phyloP scores from a whole-genome alignment of 2,888 invertebrate genomes.

The Trissonchulus latispiculum region DNA sequence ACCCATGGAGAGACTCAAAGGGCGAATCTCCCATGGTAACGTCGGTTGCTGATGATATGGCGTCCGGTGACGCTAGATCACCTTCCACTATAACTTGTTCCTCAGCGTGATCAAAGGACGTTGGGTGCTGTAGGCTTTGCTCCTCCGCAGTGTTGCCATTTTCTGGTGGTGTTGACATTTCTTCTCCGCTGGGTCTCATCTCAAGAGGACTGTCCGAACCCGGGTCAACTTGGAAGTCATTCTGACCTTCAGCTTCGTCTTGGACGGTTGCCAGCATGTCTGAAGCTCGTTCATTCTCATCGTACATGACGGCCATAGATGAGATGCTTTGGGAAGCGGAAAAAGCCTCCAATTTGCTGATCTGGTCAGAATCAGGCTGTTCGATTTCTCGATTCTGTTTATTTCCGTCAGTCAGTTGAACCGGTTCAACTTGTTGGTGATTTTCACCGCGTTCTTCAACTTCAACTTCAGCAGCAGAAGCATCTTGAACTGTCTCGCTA shows the following conservation, averaged over 20 bases:
- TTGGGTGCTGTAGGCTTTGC: neutral
- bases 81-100: neutral
- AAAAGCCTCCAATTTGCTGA: too few relatives aligned
- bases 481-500: too few relatives aligned
- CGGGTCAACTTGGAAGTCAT: too few relatives aligned
- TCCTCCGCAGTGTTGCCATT: neutral
- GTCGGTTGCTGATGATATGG: neutral
- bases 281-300: neutral
- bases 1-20: neutral
- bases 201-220: neutral
- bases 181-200: neutral
- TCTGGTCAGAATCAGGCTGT: too few relatives aligned
- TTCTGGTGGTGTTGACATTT: too few relatives aligned
- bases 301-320: neutral
- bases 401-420: too few relatives aligned
- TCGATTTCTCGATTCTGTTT: too few relatives aligned
- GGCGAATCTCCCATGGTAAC: neutral
- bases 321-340: neutral
- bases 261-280: neutral
- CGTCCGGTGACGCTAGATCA: neutral
- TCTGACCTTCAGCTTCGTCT: neutral
- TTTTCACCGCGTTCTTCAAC: too few relatives aligned
- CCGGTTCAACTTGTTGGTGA: too few relatives aligned
- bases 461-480: too few relatives aligned
- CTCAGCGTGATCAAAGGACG: neutral